Base-by-base conservation (phyloP, 2,888 invertebrate species). In the Orthonevra nobilis region DNA sequence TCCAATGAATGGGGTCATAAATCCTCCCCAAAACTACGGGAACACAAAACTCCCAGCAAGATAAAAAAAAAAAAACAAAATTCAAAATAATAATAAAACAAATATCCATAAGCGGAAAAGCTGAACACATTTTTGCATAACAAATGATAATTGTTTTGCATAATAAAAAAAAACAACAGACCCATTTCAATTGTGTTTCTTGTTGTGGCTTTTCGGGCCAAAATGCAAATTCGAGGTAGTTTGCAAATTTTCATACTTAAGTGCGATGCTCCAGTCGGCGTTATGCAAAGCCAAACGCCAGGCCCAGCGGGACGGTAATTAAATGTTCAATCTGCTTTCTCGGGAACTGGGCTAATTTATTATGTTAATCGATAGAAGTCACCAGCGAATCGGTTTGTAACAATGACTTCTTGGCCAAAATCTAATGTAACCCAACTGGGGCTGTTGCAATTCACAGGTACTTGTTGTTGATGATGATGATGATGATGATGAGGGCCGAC, bases 81-180 rank as follows among this genome's bases (percentile, higher is more conserved):
- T 23, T n/a, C n/a, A n/a, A 17, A 6, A 40, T 66, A 60, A 66
- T 68, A 61, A 64, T 77, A 64, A 73, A 79, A 79, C 73, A 68
- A 61, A 79, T 73, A 79, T 79, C 61, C 79, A 79, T 60, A 66
- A 79, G 66, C 73, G 79, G 79, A 73, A 79, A 75, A 79, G 50
- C 36, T 42, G 36, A 54, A 60, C 58, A 66, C 20, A 61, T 73
- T 79, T 63, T 79, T 79, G 79, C 79, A 79, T 79, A 79, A 79
- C 61, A 79, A 79, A 68, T 73, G 73, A 56, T 79, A 68, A 79
- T 73, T 79, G 79, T 73, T 79, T 79, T 79, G 73, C 79, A 79
- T 79, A 72, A 79, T 61, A 73, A 79, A 66, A n/a, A n/a, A n/a
- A n/a, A n/a, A n/a, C n/a, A n/a, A n/a, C n/a, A n/a, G n/a, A 66